These are phyloP conservation scores for Sigmodon hispidus DNA, from an alignment of 2,113 vertebrate species.

Conservation along the genomic window DNA sequence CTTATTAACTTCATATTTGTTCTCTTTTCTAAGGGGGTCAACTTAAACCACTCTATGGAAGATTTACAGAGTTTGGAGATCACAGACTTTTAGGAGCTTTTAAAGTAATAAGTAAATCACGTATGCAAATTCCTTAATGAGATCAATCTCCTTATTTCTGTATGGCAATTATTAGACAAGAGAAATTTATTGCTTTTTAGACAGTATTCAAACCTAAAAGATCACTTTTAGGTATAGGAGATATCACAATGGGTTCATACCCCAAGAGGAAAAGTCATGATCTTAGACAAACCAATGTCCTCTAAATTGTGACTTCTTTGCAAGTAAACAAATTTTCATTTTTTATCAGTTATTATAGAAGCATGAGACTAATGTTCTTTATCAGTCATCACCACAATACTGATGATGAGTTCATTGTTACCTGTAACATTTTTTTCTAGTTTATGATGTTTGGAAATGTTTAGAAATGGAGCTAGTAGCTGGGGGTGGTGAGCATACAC, in stretches of 20 bases:
- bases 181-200: background rate
- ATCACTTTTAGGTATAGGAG: background rate
- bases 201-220: background rate
- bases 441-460: background rate
- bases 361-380: background rate
- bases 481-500: fast-evolving
- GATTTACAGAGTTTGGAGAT: background rate
- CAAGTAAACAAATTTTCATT: background rate
- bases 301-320: background rate
- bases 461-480: background rate
- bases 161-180: background rate
- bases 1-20: background rate
- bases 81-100: background rate
- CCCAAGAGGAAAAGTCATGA: background rate
- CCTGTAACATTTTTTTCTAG: background rate
- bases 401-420: background rate
- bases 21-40: background rate
- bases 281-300: background rate
- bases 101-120: background rate
- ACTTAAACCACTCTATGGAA: background rate
- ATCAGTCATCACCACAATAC: background rate
- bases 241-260: background rate
- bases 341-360: background rate
- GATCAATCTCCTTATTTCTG: background rate
- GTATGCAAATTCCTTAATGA: background rate